A percentile compares a stretch with the other conserved stretches of the same genome.
phyloP scores from a whole-genome alignment of 2,888 invertebrate species.

The Andrena dorsata region DNA sequence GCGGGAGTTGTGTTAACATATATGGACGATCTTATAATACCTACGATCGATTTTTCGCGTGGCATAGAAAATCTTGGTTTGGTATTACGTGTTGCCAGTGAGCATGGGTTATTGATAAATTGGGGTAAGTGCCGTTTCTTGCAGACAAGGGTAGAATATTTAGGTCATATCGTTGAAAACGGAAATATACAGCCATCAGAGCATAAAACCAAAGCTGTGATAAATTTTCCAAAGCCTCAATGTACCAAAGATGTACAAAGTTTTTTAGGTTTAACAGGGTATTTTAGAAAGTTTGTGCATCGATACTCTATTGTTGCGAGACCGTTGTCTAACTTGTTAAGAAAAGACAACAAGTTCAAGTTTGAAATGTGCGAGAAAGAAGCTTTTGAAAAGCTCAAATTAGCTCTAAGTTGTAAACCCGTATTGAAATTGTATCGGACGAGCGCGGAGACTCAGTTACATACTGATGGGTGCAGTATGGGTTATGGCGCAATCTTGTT shows the following conservation, averaged over 20 bases:
- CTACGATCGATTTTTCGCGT: too few species aligned
- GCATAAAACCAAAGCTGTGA: neutral
- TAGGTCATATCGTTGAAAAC: neutral
- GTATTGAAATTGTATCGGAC: constrained; percentile 50
- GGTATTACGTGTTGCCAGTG: neutral
- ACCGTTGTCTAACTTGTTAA: constrained; percentile 12
- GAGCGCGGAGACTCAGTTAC: constrained; percentile 55
- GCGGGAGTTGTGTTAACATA: too few species aligned
- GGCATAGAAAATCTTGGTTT: neutral
- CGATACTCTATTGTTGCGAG: constrained; percentile 5
- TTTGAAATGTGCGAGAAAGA: neutral
- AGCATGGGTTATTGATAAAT: neutral
- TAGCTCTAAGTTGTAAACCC: constrained; percentile 19
- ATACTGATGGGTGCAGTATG: neutral
- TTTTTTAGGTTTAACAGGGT: constrained; percentile 18
- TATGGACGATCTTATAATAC: neutral
- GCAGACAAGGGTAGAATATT: neutral
- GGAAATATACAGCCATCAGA: constrained; percentile 11
- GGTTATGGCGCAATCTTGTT: too few species aligned
- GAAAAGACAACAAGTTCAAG: neutral
- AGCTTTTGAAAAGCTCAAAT: constrained; percentile 12
- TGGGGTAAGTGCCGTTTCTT: constrained; percentile 1
- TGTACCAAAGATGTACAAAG: neutral
- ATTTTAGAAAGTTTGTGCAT: constrained; percentile 22
- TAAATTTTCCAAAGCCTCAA: neutral